Base-by-base conservation (phyloP, 2,888 invertebrate genomes). In the Ophion obscuratus region DNA sequence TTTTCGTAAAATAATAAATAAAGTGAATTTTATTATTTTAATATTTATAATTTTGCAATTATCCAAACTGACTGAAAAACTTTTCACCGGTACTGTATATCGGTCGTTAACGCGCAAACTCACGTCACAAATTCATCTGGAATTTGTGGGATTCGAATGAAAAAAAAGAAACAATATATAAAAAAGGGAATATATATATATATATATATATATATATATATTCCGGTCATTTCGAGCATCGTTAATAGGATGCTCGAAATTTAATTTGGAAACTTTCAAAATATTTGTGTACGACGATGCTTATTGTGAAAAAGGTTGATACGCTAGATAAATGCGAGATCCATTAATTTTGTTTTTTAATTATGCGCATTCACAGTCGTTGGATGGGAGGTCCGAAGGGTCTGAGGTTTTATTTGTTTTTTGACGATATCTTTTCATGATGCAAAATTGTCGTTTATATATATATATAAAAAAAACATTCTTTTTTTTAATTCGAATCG, bases 81-180 rank as follows among this genome's bases (percentile, higher is more conserved):
- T 4, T 31, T 31, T 31, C 31, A 2, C 31, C 31, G 3, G 3
- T 31, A 31, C 31, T 31, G 31, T 31, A 31, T 68, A 66, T 85
- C 71, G 83, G 73, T 81, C 84, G 81, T 81, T 81, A 74, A 71
- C 66, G 84, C 75, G 71, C 59, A 47, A 81, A 81, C 62, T 31
- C 36, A 66, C 66, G 59, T 66, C 76, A 78, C 57, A 5, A 64
- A 47, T 17, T 53, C 64, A 73, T 7, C 0, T n/a, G 36, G 61
- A n/a, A 64, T 66, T 62, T 75, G 47, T 62, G 61, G 31, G 24
- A n/a, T 76, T 76, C 75, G 75, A 75, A 76, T 31, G n/a, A 40
- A 27, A 74, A 61, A 74, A 14, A 10, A 74, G n/a, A 7, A 36
- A 1, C 24, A 24, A 24, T 24, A 24, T 24, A 24, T 24, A 36